These are phyloP conservation scores for Sinocyclocheilus maitianheensis DNA, from an alignment of 2,113 vertebrate genomes.

Conservation along the genomic window DNA sequence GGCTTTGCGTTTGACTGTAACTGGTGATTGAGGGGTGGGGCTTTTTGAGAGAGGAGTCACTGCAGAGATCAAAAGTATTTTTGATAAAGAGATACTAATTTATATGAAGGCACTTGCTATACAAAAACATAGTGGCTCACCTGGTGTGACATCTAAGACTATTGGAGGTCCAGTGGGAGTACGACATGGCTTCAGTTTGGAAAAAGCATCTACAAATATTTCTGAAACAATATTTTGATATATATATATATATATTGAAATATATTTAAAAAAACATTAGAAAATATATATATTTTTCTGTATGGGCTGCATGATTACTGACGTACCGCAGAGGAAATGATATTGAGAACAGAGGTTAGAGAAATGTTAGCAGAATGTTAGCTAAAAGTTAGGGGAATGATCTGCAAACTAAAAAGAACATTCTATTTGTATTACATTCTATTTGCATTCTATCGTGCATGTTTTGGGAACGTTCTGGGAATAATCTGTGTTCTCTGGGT, in stretches of 20 bases:
- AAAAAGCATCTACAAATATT: constrained; percentile 62
- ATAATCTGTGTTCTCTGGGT: neutral
- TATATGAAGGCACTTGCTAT: neutral
- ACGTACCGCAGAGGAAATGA: no score
- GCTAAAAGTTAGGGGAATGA: neutral
- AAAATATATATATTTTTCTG: no score
- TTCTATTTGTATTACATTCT: no score
- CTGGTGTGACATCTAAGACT: constrained; percentile 15
- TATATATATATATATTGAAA: no score
- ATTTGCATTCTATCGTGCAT: no score
- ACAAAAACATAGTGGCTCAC: constrained; percentile 14
- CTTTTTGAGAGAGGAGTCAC: constrained; percentile 40
- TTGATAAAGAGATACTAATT: neutral
- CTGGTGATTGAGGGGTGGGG: constrained; percentile 44
- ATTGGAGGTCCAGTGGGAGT: constrained; percentile 41
- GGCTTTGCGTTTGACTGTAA: constrained; percentile 58
- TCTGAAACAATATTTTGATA: constrained; percentile 46
- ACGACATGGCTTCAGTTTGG: constrained; percentile 59
- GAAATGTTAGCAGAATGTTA: neutral
- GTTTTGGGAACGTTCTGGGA: no score
- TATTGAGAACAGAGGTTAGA: no score
- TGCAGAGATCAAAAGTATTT: neutral
- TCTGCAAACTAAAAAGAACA: no score
- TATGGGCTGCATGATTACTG: no score
- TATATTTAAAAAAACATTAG: no score